A percentile compares a stretch with the other conserved stretches of the same genome.
Conservation (phyloP, 2,888 invertebrate species). For the Volucella zonaria region DNA sequence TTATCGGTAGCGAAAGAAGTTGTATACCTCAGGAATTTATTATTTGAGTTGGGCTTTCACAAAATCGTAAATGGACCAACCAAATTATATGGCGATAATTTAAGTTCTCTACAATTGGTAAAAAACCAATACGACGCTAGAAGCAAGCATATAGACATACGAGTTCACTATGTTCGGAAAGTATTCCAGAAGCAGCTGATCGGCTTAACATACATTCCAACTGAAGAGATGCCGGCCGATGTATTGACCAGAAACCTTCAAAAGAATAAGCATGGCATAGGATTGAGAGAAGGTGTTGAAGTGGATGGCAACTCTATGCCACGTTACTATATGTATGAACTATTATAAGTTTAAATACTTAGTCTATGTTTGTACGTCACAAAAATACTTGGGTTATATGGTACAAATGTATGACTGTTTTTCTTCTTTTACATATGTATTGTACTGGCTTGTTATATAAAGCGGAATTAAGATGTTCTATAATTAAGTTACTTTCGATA, state of each 20-base stretch:
- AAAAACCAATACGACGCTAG: constrained; percentile 7
- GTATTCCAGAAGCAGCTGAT: neutral
- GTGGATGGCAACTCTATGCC: neutral
- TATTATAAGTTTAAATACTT: too few relatives aligned
- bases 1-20: constrained; percentile 21
- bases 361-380: too few relatives aligned
- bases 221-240: constrained; percentile 22
- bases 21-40: constrained; percentile 3
- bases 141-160: constrained; percentile 14
- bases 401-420: too few relatives aligned
- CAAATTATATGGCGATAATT: too few relatives aligned
- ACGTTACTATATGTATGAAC: too few relatives aligned
- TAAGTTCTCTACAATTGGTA: neutral
- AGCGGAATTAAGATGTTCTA: too few relatives aligned
- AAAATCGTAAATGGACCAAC: neutral
- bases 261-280: constrained; percentile 14
- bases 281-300: constrained; percentile 12
- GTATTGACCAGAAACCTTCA: constrained; percentile 31
- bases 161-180: constrained; percentile 1
- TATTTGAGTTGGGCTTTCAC: too few relatives aligned
- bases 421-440: too few relatives aligned
- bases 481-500: too few relatives aligned
- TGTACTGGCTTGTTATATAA: too few relatives aligned
- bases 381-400: too few relatives aligned
- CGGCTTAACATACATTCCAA: neutral